Base-by-base conservation (phyloP, 30 jellyfish, hydroid and myxozoan genomes). In the Hydractinia echinata region DNA sequence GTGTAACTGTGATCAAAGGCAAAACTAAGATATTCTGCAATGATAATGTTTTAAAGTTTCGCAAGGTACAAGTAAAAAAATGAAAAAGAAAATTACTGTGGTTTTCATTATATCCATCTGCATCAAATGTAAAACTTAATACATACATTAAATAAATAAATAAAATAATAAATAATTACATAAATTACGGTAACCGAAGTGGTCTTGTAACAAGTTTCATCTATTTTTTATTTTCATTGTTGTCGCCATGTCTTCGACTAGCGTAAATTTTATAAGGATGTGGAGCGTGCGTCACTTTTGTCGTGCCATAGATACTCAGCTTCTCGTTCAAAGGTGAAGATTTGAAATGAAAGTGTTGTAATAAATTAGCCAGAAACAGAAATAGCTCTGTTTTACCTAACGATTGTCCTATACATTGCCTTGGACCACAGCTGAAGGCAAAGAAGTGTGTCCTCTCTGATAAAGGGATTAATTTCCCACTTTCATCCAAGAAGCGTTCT, bases 201-300 rank as follows among this genome's bases (percentile, higher is more conserved):
- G 44, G 44, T 30, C 44, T 30, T 30, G 44, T 30, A 30, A 30
- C 44, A 30, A 30, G 44, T 30, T 30, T 30, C 44, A 0, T 58
- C 69, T 16, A 58, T 58, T 58, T 13, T 16, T 58, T 58, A 16
- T 58, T 13, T 3, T 58, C 69, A 1, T 58, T 16, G 18, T 58
- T 3, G 15, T 58, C 15, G 1, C 19, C 18, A 13, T 58, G 15
- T n/a, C 81, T 54, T 7, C 50, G 67, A 1, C 14, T 71, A 15
- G 50, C n/a, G 60, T 7, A 71, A 5, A 71, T 58, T 19, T 71
- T 71, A 58, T 19, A 71, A 5, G 81, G 81, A 5, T 71, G 30
- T 14, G 81, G 81, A 7, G 81, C 81, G 50, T 71, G 81, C 67
- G 81, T 71, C 60, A 71, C 81, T 71, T 71, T 71, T 19, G 81